Percentiles rank a stretch among this genome's conserved stretches.
These are phyloP conservation scores for Dicrurus megarhynchus DNA, from an alignment of 2,113 vertebrate species.

Conservation along the genomic window DNA sequence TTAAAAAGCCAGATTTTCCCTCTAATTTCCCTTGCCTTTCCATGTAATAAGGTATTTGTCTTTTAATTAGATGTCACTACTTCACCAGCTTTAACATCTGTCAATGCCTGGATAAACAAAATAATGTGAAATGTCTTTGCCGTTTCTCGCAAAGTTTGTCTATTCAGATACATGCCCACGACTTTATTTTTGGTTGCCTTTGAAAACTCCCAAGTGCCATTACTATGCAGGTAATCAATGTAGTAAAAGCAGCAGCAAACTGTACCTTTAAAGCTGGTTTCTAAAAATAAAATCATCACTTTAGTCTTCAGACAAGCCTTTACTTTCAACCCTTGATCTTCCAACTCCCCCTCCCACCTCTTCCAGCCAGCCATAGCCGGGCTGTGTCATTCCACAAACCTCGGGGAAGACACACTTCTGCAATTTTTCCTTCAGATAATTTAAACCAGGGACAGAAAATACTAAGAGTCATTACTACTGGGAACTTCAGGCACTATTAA, in stretches of 20 bases:
- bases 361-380: neutral
- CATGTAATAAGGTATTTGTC: neutral
- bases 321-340: neutral
- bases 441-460: neutral
- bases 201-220: neutral
- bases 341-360: neutral
- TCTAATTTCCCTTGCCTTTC: neutral
- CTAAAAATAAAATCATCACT: neutral
- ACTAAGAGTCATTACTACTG: neutral
- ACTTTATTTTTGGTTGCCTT: neutral
- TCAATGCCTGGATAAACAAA: neutral
- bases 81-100: neutral
- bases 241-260: neutral
- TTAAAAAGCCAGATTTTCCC: neutral
- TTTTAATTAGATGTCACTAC: neutral
- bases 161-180: accelerated
- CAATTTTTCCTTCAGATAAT: neutral
- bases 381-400: neutral
- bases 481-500: neutral
- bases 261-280: neutral
- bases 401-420: neutral
- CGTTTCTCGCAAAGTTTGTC: neutral
- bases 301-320: neutral
- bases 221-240: neutral
- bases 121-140: neutral